Percentiles rank a stretch among this genome's conserved stretches.
Evolutionary conservation across 2,113 vertebrate genomes (phyloP).

Genomic region (Vulpes lagopus): DNA sequence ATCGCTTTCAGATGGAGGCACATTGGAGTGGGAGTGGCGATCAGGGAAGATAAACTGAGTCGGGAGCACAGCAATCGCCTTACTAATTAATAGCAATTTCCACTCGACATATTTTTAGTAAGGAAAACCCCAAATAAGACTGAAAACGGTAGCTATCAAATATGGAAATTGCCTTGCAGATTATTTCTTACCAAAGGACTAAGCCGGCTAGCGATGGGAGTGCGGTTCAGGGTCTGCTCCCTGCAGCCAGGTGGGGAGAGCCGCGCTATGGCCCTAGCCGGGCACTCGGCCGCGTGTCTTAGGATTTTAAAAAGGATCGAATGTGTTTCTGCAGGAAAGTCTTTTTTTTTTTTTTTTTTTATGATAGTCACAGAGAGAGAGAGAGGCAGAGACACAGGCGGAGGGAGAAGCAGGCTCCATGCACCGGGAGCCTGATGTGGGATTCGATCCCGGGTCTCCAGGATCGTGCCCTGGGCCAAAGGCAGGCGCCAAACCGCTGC

Average conservation of each 20-base stretch:
- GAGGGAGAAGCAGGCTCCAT: too few species aligned
- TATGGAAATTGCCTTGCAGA: neutral
- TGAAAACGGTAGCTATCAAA: neutral
- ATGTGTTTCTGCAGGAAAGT: conserved; percentile 13
- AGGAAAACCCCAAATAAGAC: neutral
- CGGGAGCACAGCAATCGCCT: neutral
- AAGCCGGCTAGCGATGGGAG: neutral
- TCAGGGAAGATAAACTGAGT: neutral
- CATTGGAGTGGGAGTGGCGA: rapidly evolving
- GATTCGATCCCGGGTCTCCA: too few species aligned
- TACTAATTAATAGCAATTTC: neutral
- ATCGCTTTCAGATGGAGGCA: neutral
- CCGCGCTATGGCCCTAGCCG: rapidly evolving
- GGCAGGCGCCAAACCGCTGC: too few species aligned
- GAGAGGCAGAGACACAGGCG: too few species aligned
- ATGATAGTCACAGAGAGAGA: too few species aligned
- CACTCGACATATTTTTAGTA: neutral
- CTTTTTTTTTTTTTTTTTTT: neutral
- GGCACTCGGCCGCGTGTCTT: neutral
- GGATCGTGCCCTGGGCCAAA: too few species aligned
- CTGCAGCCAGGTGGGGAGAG: neutral
- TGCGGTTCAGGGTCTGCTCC: neutral
- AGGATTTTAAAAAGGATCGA: neutral
- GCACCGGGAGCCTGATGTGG: too few species aligned
- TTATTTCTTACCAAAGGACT: neutral